Conservation (phyloP, 2,797 vertebrate genomes). For the Propithecus deckenii region DNA sequence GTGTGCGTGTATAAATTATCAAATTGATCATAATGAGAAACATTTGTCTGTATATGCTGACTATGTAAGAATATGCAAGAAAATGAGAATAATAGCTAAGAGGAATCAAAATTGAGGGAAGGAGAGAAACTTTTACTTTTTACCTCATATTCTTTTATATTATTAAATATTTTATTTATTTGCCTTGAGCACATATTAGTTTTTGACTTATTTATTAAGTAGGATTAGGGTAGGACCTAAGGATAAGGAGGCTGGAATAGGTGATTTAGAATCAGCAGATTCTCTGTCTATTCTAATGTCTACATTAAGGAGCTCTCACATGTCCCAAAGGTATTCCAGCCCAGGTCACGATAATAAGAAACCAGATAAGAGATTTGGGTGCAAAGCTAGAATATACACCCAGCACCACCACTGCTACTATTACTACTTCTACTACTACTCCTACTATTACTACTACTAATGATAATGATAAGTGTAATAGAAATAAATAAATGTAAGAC, state of each 20-base stretch:
- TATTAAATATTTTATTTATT: neutral
- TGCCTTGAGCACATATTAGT: neutral
- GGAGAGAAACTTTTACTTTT: neutral
- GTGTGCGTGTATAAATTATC: neutral
- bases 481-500: neutral
- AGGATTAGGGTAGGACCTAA: neutral
- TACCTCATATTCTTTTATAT: neutral
- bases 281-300: neutral
- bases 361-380: neutral
- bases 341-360: neutral
- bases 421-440: neutral
- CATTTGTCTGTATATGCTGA: neutral
- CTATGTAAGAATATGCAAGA: neutral
- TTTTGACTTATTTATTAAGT: conserved; percentile 13
- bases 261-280: neutral
- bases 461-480: neutral
- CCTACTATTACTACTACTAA: neutral
- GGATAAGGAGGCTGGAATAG: neutral
- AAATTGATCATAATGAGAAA: neutral
- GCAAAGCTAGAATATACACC: neutral
- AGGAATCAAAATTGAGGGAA: neutral
- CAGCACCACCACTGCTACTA: neutral
- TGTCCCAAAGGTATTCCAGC: neutral
- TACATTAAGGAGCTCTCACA: neutral
- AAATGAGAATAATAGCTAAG: neutral